Conservation (phyloP, 2,888 invertebrate species). For the Ophioninae sp. region DNA sequence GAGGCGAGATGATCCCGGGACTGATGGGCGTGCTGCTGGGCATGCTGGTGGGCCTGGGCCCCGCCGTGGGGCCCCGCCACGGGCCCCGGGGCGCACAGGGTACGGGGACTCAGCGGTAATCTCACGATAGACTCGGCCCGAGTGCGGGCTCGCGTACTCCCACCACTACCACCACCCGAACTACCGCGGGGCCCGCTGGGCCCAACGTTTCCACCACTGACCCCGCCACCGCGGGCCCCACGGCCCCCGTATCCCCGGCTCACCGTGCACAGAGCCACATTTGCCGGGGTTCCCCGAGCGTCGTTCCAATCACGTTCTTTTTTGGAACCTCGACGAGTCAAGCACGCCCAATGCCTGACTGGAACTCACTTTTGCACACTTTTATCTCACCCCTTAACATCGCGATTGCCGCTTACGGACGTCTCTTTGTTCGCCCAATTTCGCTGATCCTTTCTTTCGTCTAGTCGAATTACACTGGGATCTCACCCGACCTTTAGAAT, state of each 20-base stretch:
- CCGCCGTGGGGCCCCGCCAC: conserved; percentile 69
- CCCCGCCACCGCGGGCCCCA: conserved; percentile 73
- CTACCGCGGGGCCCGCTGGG: conserved; percentile 35
- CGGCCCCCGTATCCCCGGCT: conserved; percentile 77
- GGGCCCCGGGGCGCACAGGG: conserved; percentile 70
- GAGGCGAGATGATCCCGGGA: conserved; percentile 55
- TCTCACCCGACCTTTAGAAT: conserved; percentile 18
- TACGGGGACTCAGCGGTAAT: conserved; percentile 75
- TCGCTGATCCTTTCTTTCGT: not conserved
- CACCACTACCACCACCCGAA: conserved; percentile 54
- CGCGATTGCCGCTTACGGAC: not conserved
- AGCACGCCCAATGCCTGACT: conserved; percentile 41
- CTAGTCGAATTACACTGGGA: conserved; percentile 21
- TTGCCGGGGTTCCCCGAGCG: conserved; percentile 74
- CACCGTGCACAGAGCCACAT: conserved; percentile 80
- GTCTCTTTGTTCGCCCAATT: not conserved
- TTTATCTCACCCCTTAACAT: conserved; percentile 28
- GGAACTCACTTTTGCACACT: conserved; percentile 33
- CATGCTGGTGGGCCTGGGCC: conserved; percentile 61
- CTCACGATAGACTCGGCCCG: conserved; percentile 72
- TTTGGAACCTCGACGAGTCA: conserved; percentile 48
- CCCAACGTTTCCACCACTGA: conserved; percentile 49
- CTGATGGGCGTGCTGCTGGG: conserved; percentile 50
- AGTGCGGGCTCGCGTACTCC: conserved; percentile 68
- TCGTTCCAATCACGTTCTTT: conserved; percentile 58